Evolutionary conservation across 1,140 invertebrate species (phyloP), one percentile per base, ranked within the genome.

Genomic region (Tetramorium parvispinum): DNA sequence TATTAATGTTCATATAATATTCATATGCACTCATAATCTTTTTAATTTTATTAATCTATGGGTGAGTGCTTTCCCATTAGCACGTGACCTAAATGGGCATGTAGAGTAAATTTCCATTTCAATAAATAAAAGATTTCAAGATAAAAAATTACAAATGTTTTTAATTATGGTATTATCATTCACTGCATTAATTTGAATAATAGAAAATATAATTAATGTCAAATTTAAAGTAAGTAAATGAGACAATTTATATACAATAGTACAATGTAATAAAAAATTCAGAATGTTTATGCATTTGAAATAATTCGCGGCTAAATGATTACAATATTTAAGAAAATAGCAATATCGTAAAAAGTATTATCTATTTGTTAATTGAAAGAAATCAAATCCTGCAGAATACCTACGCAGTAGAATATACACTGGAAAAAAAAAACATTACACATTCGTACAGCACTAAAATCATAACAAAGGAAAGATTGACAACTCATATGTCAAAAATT

Each of bases 1-100:
- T 83, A 83, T 83, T 83, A 73, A 83, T 83, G 53, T 83, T 83
- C 79, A 83, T 83, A 73, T 83, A 83, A 83, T 83, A 83, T 83
- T 83, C 68, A 75, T 83, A 73, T 10, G 21, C n/a, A 37, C 27
- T 78, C 51, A 59, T 83, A 59, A 59, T 75, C 24, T 24, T 59
- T 75, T 75, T 73, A 83, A 83, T 61, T 83, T 83, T 73, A 75
- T 83, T 83, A 83, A 61, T 73, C 24, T 73, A 73, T 71, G n/a
- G 51, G 24, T 37, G 53, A 27, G 27, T 27, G 79, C 24, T 32
- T 40, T 83, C 63, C 32, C 32, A 53, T 51, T 49, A 46, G 24
- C 18, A 83, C 27, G 37, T 73, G 27, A 83, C 27, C 40, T 59
- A 83, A 73, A 83, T 71, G 68, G 4, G 79, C 53, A 82, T 7